Percentiles rank a stretch among this genome's conserved stretches.
Evolutionary conservation across 2,113 vertebrate species (phyloP).

Genomic region (Plotosus lineatus): DNA sequence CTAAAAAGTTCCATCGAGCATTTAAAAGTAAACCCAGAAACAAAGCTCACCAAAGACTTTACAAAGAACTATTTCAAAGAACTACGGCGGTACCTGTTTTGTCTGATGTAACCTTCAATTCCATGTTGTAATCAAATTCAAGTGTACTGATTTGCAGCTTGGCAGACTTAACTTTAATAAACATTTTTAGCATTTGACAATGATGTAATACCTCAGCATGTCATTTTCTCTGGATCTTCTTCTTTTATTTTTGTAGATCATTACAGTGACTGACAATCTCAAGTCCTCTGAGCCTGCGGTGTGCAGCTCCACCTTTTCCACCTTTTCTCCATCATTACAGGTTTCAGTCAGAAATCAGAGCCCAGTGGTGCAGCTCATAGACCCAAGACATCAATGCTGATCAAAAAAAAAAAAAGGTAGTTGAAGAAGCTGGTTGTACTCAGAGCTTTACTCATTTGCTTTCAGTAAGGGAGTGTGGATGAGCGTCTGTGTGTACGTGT

Average conservation of each 20-base stretch:
- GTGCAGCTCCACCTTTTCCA: neutral
- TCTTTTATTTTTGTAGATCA: slow-evolving; percentile 6
- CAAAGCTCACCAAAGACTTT: neutral
- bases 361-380: slow-evolving; percentile 11
- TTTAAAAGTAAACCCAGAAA: neutral
- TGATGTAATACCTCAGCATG: neutral
- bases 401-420: slow-evolving; percentile 34
- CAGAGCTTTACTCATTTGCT: neutral
- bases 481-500: neutral
- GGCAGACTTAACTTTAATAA: neutral
- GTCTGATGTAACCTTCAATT: neutral
- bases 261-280: slow-evolving; percentile 28
- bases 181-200: slow-evolving; percentile 3
- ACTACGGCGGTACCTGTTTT: neutral
- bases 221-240: neutral
- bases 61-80: neutral
- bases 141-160: neutral
- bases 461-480: neutral
- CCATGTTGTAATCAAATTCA: neutral
- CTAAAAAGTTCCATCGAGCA: neutral
- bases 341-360: slow-evolving; percentile 31
- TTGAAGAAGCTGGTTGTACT: neutral
- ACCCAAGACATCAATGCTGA: slow-evolving; percentile 16
- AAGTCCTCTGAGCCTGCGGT: slow-evolving; percentile 8
- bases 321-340: slow-evolving; percentile 33